Evolutionary conservation across 2,888 invertebrate genomes (phyloP).

Genomic region (Agriotes lineatus): DNA sequence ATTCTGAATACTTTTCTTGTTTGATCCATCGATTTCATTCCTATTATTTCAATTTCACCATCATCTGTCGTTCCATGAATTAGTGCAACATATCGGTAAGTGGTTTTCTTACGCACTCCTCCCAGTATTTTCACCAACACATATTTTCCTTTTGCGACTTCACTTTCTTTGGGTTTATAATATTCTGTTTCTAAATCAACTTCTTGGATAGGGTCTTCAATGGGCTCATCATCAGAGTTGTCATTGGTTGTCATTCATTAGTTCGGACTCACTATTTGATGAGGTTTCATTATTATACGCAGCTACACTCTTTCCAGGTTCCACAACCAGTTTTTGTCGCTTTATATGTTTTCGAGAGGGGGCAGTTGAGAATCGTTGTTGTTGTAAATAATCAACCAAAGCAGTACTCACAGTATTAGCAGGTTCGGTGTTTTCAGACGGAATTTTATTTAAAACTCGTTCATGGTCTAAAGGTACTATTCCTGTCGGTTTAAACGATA

Average conservation of each 20-base stretch:
- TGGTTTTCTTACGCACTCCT: slow-evolving; percentile 13
- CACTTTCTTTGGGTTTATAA: neutral
- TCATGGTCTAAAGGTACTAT: neutral
- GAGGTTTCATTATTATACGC: neutral
- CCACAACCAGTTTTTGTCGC: neutral
- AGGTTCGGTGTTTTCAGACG: neutral
- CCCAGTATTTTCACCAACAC: slow-evolving; percentile 23
- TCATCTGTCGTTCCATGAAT: neutral
- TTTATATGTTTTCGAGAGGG: neutral
- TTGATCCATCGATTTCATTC: slow-evolving; percentile 1
- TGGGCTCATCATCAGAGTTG: slow-evolving; percentile 36
- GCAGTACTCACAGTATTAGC: neutral
- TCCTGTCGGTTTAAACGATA: neutral
- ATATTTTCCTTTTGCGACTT: slow-evolving; percentile 22
- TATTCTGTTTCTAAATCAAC: slow-evolving; percentile 18
- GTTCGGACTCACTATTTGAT: neutral
- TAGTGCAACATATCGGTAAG: neutral
- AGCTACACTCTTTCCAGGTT: neutral
- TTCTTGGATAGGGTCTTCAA: slow-evolving; percentile 16
- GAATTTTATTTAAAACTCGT: neutral
- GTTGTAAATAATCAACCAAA: neutral
- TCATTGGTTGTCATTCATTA: slow-evolving; percentile 38
- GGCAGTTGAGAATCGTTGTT: neutral
- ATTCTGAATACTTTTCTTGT: neutral
- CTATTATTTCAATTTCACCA: neutral